Evolutionary conservation across 30 jellyfish, hydroid and myxozoan species (phyloP), one percentile per base, ranked within the genome.

Genomic region (Morbakka virulenta): DNA sequence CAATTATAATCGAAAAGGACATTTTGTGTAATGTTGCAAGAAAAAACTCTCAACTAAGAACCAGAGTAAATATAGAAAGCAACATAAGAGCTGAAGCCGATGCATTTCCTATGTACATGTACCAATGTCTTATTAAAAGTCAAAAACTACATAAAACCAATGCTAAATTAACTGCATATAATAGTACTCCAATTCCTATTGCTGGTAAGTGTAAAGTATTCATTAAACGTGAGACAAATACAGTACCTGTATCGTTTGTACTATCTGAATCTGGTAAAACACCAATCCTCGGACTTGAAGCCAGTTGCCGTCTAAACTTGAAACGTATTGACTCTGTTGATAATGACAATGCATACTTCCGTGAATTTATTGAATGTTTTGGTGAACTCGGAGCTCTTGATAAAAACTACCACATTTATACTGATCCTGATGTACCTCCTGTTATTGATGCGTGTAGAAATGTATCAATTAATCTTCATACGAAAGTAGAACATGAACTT

Each of bases 201-300:
- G 30, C 52, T 67, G 91, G 85, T 30, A 67, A 53, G 52, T 67
- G 76, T 48, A 24, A 52, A 28, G 67, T 34, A 28, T 34, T 9
- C 36, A 25, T 70, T 0, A 52, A 70, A n/a, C 61, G 72, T 66
- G 72, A 82, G 48, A 57, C 65, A 22, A 24, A 35, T 30, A 24
- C 67, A 41, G 41, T 28, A 2, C 74, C 75, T 49, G 74, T 70
- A 4, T 17, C 34, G 29, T 57, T 69, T 81, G 49, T 82, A 74
- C 50, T 69, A 26, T 76, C 66, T 2, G 81, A 70, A 27, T 69
- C 64, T 9, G 66, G 63, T 20, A 57, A 79, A 30, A 70, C 71
- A 28, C 90, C 95, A 57, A 74, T 73, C 28, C 70, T 83, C 4
- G 90, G 89, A 41, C 84, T 83, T 20, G 33, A 52, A 74, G 66